phyloP scores from a whole-genome alignment of 2,113 vertebrate species.

The Pantherophis guttatus region DNA sequence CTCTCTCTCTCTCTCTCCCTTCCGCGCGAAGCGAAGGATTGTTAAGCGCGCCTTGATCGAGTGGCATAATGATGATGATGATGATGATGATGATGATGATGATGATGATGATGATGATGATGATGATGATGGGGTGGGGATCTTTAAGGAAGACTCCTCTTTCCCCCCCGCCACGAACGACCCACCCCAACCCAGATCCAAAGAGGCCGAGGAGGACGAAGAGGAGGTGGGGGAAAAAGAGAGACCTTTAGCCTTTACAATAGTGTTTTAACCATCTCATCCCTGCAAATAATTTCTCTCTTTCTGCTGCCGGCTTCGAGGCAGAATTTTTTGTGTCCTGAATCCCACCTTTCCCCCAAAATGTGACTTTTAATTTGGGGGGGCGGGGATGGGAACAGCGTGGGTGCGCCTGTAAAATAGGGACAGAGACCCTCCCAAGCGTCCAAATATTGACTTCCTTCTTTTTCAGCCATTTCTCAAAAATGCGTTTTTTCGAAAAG shows the following conservation, averaged over 20 bases:
- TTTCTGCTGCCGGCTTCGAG: neutral
- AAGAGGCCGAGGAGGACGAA: neutral
- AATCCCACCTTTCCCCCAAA: neutral
- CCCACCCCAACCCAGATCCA: neutral
- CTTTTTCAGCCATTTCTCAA: neutral
- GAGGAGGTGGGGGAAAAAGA: neutral
- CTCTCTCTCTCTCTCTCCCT: neutral
- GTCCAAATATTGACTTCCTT: neutral
- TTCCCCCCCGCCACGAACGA: fast-evolving
- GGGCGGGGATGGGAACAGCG: neutral
- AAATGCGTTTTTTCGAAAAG: neutral
- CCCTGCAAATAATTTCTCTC: neutral
- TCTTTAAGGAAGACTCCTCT: neutral
- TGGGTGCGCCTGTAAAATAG: neutral
- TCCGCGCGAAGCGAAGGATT: neutral
- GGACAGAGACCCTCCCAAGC: neutral
- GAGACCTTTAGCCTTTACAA: neutral
- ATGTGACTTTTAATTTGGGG: neutral
- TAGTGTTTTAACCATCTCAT: neutral
- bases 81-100: neutral
- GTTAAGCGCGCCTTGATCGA: neutral
- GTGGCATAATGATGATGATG: neutral
- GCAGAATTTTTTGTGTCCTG: neutral
- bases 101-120: neutral
- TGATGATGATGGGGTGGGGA: neutral